Evolutionary conservation across 2,797 vertebrate genomes (phyloP).

Genomic region (Channa striata): DNA sequence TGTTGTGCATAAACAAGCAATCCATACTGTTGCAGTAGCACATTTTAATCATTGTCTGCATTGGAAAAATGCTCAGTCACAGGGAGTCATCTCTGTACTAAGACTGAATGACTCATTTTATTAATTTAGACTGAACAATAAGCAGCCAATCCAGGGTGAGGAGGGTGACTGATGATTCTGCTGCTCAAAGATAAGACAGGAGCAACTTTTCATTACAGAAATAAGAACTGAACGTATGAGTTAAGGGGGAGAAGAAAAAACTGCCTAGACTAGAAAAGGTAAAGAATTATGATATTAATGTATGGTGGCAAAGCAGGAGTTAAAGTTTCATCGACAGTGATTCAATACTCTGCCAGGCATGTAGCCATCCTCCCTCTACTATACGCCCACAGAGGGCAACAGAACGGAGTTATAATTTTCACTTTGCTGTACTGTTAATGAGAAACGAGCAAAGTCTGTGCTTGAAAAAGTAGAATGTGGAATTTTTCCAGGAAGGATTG

Average conservation of each 20-base stretch:
- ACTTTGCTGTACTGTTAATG: constrained; percentile 38
- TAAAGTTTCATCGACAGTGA: constrained; percentile 44
- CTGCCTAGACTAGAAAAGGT: background rate
- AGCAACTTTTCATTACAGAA: constrained; percentile 36
- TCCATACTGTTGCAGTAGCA: background rate
- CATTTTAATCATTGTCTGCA: constrained; percentile 13
- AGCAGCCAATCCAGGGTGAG: constrained; percentile 17
- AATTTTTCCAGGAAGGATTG: constrained; percentile 12
- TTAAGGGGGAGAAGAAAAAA: constrained; percentile 2
- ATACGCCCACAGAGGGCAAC: constrained; percentile 26
- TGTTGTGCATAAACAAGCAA: background rate
- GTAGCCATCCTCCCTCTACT: constrained; percentile 43
- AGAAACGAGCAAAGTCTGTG: constrained; percentile 44
- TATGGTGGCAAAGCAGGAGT: constrained; percentile 22
- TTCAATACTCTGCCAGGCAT: constrained; percentile 39
- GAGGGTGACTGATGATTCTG: constrained; percentile 30
- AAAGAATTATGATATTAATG: constrained; percentile 33
- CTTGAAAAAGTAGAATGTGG: constrained; percentile 6
- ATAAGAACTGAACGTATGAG: constrained; percentile 28
- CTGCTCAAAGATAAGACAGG: constrained; percentile 49
- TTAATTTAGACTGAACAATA: constrained; percentile 38
- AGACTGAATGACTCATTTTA: constrained; percentile 30
- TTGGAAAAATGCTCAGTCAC: constrained; percentile 27
- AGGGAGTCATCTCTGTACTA: constrained; percentile 4
- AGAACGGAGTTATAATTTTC: constrained; percentile 41